A percentile compares a stretch with the other conserved stretches of the same genome.
Conservation (phyloP, 2,888 invertebrate species). For the Digitonthophagus gazella region DNA sequence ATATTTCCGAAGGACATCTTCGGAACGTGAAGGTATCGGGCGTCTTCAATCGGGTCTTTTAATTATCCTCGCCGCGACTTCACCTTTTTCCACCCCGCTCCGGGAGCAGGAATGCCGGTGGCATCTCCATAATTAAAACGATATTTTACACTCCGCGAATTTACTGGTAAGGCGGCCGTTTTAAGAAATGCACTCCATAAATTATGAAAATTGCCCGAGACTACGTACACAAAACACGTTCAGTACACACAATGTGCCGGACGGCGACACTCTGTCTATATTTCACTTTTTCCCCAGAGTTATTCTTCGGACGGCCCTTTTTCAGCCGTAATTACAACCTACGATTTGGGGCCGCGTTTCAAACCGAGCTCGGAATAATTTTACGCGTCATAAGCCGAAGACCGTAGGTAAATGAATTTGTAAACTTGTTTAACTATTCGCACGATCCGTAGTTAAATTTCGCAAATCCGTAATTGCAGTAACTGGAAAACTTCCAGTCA, state of each 20-base stretch:
- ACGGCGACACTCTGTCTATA: no score
- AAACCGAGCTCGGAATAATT: background rate
- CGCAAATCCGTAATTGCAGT: slow-evolving; percentile 14
- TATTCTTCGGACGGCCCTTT: background rate
- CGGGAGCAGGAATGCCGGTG: background rate
- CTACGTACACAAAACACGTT: background rate
- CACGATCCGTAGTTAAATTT: slow-evolving; percentile 13
- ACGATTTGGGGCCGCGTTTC: background rate
- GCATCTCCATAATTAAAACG: background rate
- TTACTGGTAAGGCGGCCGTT: background rate
- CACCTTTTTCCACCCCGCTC: background rate
- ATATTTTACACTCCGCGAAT: background rate
- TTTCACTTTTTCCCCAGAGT: no score
- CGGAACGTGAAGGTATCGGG: background rate
- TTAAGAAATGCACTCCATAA: background rate
- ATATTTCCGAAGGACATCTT: slow-evolving; percentile 1
- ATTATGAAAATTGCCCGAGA: background rate
- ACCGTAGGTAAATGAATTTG: slow-evolving; percentile 1
- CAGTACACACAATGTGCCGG: background rate
- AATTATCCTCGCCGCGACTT: background rate
- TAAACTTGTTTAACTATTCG: slow-evolving; percentile 13
- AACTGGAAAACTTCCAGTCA: slow-evolving; percentile 16
- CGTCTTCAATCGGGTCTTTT: background rate
- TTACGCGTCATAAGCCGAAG: background rate
- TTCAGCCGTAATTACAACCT: background rate